Base-by-base conservation (phyloP, 2,113 vertebrate species). In the Eurystomus gularis region DNA sequence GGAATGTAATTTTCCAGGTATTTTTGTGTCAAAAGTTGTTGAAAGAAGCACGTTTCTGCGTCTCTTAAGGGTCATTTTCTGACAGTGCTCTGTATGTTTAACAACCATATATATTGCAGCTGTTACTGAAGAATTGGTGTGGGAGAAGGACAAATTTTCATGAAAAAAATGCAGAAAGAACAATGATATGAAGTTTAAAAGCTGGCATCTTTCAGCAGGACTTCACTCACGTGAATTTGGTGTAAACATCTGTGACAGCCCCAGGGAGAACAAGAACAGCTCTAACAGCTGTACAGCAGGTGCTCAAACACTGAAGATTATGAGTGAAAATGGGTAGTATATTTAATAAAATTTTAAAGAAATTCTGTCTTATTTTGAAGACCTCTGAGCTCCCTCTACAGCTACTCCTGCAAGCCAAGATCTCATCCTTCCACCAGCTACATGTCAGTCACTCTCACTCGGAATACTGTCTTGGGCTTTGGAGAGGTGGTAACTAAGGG, bases 341-440 rank as follows among this genome's bases (percentile, higher is more conserved):
- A 94, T 92, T 82, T 94, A 85, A 90, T 62, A 82, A 90, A 82
- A 77, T 88, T 90, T 93, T 82, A 37, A 68, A 28, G 24, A 60
- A 52, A 20, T 24, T 39, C 24, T 29, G 10, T 66, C 39, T 15
- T 75, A 13, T 68, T 61, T 52, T 52, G 44, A 68, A 82, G 44
- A 52, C 33, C 10, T 24, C 14, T 60, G 26, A 58, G 9, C 35
- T 66, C 18, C 61, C 39, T 28, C 44, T 75, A 28, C 12, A 15
- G 2, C 17, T 68, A 26, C 26, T 52, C 18, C 61, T 28, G 26
- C 23, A 68, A 72, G 37, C 37, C 0, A 0, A 39, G 10, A 8
- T 66, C 54, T 90, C 31, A 44, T 29, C 11, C 5, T 37, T 79
- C 77, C 39, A 40, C 29, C 61, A 82, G 8, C 26, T 52, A 13